Conservation (phyloP, 2,888 invertebrate genomes). For the Eupithecia subumbrata region DNA sequence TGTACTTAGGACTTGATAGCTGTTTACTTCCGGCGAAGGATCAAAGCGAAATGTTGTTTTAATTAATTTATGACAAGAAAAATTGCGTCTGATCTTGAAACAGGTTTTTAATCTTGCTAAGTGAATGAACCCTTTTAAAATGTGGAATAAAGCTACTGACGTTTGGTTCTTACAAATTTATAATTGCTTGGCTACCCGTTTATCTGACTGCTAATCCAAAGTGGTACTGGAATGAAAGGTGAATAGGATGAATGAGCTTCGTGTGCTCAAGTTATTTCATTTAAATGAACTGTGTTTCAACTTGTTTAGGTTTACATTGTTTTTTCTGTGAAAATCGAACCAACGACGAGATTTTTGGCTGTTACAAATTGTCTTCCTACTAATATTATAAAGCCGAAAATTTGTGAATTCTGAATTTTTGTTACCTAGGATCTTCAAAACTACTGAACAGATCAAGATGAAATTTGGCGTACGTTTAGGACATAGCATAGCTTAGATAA, state of each 20-base stretch:
- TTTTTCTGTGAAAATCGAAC: neutral
- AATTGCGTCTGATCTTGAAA: slow-evolving; percentile 18
- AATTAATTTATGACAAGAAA: slow-evolving; percentile 25
- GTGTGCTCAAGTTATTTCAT: neutral
- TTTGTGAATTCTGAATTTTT: too few relatives aligned
- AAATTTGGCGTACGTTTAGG: too few relatives aligned
- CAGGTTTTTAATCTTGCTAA: slow-evolving; percentile 17
- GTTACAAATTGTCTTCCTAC: too few relatives aligned
- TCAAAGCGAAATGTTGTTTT: slow-evolving; percentile 34
- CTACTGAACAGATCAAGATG: too few relatives aligned
- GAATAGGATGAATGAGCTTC: neutral
- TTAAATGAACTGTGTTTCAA: neutral
- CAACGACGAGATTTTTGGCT: neutral
- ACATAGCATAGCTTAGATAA: too few relatives aligned
- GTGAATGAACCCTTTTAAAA: slow-evolving; percentile 12
- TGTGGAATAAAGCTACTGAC: slow-evolving; percentile 2
- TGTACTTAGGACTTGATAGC: slow-evolving; percentile 21
- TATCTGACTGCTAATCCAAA: neutral
- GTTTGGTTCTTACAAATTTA: neutral
- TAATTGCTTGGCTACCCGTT: slow-evolving; percentile 4
- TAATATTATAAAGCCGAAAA: too few relatives aligned
- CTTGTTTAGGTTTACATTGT: neutral
- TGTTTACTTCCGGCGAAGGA: slow-evolving; percentile 26
- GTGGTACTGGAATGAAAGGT: neutral
- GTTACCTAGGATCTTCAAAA: too few relatives aligned